Evolutionary conservation across 2,113 vertebrate species (phyloP), one percentile per base, ranked within the genome.

Genomic region (Syngnathoides biaculeatus): DNA sequence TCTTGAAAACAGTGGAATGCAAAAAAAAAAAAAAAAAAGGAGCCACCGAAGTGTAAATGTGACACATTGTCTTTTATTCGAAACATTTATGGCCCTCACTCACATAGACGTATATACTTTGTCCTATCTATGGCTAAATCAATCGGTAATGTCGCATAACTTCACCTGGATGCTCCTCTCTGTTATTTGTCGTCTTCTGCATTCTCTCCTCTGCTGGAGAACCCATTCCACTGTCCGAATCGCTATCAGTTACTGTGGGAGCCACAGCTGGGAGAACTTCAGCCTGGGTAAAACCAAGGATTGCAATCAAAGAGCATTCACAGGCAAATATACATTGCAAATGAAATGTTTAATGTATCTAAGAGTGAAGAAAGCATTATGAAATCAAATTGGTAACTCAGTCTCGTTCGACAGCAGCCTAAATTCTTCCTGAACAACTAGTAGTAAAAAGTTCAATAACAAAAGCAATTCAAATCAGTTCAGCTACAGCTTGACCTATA

Each of bases 161-260:
- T 70, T 70, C 56, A 87, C 84, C 88, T 91, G 60, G 87, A 39
- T 8, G 43, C 13, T 74, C 48, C 24, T 75, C 65, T 50, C 15
- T 71, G 8, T 74, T 73, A 59, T 65, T 50, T 0, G 53, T 40
- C 0, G 43, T 38, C 68, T 84, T 65, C 0, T 45, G 50, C 52
- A 56, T 64, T 66, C 69, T 47, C 65, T 79, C 79, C 61, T 86
- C 83, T 0, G 67, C 64, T 0, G 90, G 89, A 50, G 92, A 93
- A 0, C 67, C 65, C 13, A 88, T 92, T 6, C 95, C 95, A 1
- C 95, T 96, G 88, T 94, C 96, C 1, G 88, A 92, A 84, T 94
- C 94, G 1, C 91, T 93, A 20, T 92, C 91, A 20, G 74, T 42
- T 2, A 69, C 57, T 1, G 69, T 66, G 57, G 48, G 76, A 24